A percentile compares a stretch with the other conserved stretches of the same genome.
Conservation (phyloP, 2,797 vertebrate species). For the Peromyscus attwateri region DNA sequence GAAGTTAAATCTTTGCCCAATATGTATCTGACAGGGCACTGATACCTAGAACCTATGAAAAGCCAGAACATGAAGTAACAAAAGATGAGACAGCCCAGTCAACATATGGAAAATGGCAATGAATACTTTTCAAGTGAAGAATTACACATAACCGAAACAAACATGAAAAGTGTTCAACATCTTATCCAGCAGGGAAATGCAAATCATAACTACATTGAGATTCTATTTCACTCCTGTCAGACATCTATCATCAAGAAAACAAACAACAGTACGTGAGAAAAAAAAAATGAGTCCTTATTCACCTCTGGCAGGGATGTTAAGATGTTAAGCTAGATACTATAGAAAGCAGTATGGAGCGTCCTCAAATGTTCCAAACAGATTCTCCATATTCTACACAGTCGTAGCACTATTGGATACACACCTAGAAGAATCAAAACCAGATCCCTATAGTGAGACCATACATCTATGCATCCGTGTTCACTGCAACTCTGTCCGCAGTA, state of each 20-base stretch:
- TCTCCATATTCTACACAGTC: background rate
- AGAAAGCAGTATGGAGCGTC: background rate
- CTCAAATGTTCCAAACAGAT: background rate
- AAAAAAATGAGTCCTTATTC: background rate
- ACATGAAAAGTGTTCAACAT: too few relatives aligned
- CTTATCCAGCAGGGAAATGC: background rate
- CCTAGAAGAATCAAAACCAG: background rate
- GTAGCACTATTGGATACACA: background rate
- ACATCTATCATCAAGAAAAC: background rate
- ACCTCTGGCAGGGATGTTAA: background rate
- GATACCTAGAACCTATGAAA: background rate
- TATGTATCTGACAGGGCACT: background rate
- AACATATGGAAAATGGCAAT: background rate
- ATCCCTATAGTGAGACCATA: background rate
- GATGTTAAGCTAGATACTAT: background rate
- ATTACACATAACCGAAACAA: background rate
- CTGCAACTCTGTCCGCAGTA: background rate
- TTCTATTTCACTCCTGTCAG: background rate
- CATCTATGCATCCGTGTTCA: background rate
- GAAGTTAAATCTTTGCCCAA: background rate
- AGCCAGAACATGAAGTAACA: background rate
- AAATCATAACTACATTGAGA: background rate
- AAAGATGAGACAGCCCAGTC: background rate
- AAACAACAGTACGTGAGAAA: background rate
- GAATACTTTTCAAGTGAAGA: background rate